Conservation (phyloP, 2,797 vertebrate species). For the Pteronotus mesoamericanus region DNA sequence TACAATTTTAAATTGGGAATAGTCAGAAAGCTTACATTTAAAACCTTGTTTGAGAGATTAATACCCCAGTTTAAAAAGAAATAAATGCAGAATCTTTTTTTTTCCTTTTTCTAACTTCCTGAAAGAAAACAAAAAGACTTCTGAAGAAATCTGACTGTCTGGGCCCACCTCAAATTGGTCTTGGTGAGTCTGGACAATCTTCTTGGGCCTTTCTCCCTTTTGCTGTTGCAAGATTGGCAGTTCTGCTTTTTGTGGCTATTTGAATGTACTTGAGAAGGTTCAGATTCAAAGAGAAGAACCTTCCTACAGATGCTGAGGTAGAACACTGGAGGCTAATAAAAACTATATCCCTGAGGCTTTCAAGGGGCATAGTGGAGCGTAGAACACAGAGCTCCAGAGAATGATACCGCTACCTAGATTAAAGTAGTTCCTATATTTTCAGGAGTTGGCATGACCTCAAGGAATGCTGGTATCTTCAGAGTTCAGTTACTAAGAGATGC, state of each 20-base stretch:
- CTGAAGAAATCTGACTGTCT: constrained; percentile 58
- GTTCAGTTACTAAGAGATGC: background rate
- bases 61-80: constrained; percentile 44
- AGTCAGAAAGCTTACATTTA: constrained; percentile 11
- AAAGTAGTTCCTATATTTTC: background rate
- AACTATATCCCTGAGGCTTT: background rate
- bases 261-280: background rate
- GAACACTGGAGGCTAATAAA: background rate
- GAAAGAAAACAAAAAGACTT: constrained; percentile 62
- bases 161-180: constrained; percentile 44
- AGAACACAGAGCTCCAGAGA: background rate
- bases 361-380: background rate
- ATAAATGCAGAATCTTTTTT: constrained; percentile 42
- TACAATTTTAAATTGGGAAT: background rate
- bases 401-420: background rate
- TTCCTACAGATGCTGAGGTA: background rate
- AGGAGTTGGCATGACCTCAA: background rate
- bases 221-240: constrained; percentile 18
- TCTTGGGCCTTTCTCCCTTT: constrained; percentile 31
- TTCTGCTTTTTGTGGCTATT: constrained; percentile 18
- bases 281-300: background rate
- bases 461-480: background rate
- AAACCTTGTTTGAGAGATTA: constrained; percentile 22
- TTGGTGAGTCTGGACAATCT: constrained; percentile 48
- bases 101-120: constrained; percentile 41